A percentile compares a stretch with the other conserved stretches of the same genome.
These are phyloP conservation scores for Pyrgus malvae DNA, from an alignment of 2,888 invertebrate species.

Conservation along the genomic window DNA sequence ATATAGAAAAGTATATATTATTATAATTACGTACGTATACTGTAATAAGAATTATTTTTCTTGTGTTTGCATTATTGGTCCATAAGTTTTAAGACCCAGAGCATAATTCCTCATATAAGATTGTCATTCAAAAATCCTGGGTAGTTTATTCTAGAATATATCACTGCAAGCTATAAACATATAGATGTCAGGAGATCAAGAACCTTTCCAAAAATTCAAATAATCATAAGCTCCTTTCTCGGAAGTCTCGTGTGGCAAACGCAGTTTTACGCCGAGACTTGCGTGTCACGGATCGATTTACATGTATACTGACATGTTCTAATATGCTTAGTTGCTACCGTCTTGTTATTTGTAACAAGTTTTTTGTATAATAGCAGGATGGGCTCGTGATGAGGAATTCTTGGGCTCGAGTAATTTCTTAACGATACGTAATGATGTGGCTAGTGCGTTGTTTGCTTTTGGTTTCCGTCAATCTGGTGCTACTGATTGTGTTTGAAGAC, in stretches of 20 bases:
- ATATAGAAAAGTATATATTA: too few relatives aligned
- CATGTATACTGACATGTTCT: slow-evolving; percentile 62
- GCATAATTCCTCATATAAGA: too few relatives aligned
- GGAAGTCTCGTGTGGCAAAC: slow-evolving; percentile 26
- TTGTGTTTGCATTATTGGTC: too few relatives aligned
- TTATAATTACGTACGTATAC: too few relatives aligned
- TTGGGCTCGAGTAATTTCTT: slow-evolving; percentile 22
- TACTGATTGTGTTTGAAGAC: slow-evolving; percentile 26
- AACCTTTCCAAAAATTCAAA: slow-evolving; percentile 4
- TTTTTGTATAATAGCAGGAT: slow-evolving; percentile 50
- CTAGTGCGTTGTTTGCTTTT: slow-evolving; percentile 22
- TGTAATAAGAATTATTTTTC: too few relatives aligned
- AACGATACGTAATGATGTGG: slow-evolving; percentile 21
- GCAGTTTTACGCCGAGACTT: slow-evolving; percentile 41
- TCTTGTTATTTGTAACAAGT: slow-evolving; percentile 61
- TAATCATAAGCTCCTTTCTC: slow-evolving; percentile 27
- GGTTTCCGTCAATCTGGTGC: slow-evolving; percentile 28
- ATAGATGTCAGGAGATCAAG: background rate
- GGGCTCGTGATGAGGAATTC: slow-evolving; percentile 44
- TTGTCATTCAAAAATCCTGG: too few relatives aligned
- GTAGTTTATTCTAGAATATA: background rate
- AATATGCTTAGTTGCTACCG: slow-evolving; percentile 61
- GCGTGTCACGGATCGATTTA: slow-evolving; percentile 72
- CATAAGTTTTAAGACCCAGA: too few relatives aligned
- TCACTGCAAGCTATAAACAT: background rate